Evolutionary conservation across 2,888 invertebrate species (phyloP), one percentile per base, ranked within the genome.

Genomic region (Nomada fucata): DNA sequence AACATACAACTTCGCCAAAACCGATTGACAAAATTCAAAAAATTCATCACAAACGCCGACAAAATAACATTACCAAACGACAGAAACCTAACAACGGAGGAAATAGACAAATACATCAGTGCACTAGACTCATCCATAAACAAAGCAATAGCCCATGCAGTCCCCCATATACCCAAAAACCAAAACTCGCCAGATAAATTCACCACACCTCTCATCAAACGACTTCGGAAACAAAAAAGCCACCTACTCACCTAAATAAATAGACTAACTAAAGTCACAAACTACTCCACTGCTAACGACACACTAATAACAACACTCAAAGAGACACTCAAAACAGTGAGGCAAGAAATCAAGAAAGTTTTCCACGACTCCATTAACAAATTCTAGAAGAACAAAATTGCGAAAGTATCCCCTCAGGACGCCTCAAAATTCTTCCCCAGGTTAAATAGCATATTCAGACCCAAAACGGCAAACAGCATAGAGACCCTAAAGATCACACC

Each of bases 1-100:
- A 2, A 29, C 11, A 11, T 52, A 36, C 4, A 79, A 69, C 3
- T 86, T 70, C 36, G 78, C 78, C 15, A 77, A 75, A 71, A 61
- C 83, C 0, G 73, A 86, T 29, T 85, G 86, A 70, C 47, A 2
- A 78, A 52, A 26, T 80, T 83, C 11, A 42, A 42, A 26, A 47
- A 65, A 10, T n/a, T 57, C 1, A 13, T 84, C 3, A 1, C 13
- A 9, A 23, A 57, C 4, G 76, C 57, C 0, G 36, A 74, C 0
- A 18, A 23, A 1, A 2, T 26, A 1, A 13, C 69, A 1, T 26
- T 81, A 4, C 79, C 84, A 11, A 13, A 60, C 10, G 50, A 86
- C 20, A 70, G 75, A 59, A 86, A 86, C 18, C 64, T 88, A 36
- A 60, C 78, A 0, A 76, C 52, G 26, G 3, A 53, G 0, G 85